phyloP scores from a whole-genome alignment of 2,797 vertebrate species.

The Sus cebifrons region DNA sequence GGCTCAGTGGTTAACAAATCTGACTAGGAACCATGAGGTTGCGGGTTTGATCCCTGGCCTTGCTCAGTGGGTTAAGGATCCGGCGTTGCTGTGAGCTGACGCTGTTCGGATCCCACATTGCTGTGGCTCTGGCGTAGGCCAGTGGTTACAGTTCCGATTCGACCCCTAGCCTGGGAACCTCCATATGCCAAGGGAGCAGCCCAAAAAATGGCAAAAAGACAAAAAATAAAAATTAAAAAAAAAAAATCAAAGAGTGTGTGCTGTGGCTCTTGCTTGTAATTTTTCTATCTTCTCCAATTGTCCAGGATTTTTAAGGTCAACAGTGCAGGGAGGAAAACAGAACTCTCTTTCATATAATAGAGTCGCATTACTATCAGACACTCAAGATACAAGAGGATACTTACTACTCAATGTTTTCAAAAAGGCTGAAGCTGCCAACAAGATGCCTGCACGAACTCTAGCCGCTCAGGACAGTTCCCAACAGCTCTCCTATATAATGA shows the following conservation, averaged over 20 bases:
- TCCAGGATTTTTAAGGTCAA: slow-evolving; percentile 60
- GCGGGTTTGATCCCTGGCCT: too few species aligned
- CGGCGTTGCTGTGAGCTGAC: too few species aligned
- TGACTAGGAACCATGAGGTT: too few species aligned
- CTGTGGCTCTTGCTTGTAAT: neutral
- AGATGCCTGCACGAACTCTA: slow-evolving; percentile 58
- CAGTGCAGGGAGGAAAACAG: slow-evolving; percentile 29
- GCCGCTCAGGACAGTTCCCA: neutral
- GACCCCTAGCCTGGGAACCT: too few species aligned
- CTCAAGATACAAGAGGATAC: slow-evolving; percentile 37
- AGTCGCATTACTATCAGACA: neutral
- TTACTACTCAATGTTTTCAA: neutral
- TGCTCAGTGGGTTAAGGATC: too few species aligned
- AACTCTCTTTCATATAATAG: slow-evolving; percentile 35
- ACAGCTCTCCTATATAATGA: slow-evolving; percentile 36
- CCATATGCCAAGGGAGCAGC: too few species aligned
- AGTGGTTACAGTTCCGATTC: too few species aligned
- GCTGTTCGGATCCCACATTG: too few species aligned
- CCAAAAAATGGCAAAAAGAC: too few species aligned
- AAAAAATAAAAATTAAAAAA: too few species aligned
- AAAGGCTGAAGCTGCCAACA: neutral
- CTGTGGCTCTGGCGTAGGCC: too few species aligned
- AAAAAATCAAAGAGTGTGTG: neutral
- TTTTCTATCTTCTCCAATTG: slow-evolving; percentile 42
- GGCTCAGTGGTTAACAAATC: neutral